These are phyloP conservation scores for Vespertilio murinus DNA, from an alignment of 2,797 vertebrate species.

Conservation along the genomic window DNA sequence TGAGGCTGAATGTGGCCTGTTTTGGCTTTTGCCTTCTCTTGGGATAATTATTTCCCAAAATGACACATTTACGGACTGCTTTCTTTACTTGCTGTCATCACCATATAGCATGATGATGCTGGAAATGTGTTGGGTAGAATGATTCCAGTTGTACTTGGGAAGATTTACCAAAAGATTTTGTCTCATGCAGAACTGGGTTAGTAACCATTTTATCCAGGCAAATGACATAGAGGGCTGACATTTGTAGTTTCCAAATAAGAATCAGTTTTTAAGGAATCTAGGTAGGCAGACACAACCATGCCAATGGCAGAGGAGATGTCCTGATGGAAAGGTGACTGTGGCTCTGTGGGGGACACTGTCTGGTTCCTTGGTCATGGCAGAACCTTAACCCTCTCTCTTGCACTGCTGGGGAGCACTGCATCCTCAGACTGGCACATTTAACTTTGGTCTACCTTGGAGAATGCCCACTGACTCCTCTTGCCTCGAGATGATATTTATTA, in stretches of 20 bases:
- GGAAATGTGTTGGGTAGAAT: background rate
- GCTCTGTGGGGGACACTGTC: background rate
- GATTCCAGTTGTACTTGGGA: background rate
- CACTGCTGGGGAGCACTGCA: background rate
- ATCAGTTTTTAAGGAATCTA: background rate
- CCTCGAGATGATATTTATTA: background rate
- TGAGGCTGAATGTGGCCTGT: background rate
- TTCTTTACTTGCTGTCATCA: background rate
- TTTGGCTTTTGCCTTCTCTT: slow-evolving; percentile 16
- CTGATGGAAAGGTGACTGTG: background rate
- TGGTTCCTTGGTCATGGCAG: background rate
- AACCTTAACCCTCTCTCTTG: background rate
- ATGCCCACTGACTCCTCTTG: background rate
- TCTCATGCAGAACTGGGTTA: background rate
- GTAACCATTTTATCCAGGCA: background rate
- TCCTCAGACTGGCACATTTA: background rate
- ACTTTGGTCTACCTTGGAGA: background rate
- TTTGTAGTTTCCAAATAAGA: background rate
- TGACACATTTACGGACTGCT: background rate
- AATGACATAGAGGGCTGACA: background rate
- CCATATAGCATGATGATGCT: background rate
- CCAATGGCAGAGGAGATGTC: background rate
- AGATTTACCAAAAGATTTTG: background rate
- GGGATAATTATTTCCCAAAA: background rate
- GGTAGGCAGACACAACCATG: background rate